These are phyloP conservation scores for Mormyrus lacerda DNA, from an alignment of 2,113 vertebrate species.

Conservation along the genomic window DNA sequence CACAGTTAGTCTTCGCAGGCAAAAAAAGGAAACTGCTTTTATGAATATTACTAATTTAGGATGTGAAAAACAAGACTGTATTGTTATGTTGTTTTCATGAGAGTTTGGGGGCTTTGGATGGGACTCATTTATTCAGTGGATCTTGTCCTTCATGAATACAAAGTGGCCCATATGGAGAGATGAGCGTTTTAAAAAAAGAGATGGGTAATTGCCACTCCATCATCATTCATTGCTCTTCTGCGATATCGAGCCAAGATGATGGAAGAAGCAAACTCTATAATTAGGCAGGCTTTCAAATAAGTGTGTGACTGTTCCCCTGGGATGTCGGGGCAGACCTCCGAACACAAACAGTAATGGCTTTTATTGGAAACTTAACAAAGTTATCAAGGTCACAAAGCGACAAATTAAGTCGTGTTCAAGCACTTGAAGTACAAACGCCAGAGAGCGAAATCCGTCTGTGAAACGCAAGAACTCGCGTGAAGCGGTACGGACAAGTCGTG, in stretches of 20 bases:
- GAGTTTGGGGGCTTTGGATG: constrained; percentile 30
- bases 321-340: constrained; percentile 17
- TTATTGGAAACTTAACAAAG: constrained; percentile 13
- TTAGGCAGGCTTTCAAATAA: constrained; percentile 38
- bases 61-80: constrained; percentile 26
- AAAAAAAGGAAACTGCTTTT: constrained; percentile 23
- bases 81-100: constrained; percentile 37
- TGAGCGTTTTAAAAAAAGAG: constrained; percentile 15
- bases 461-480: background rate
- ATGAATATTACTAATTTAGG: constrained; percentile 38
- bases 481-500: background rate
- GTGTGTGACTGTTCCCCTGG: constrained; percentile 26
- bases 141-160: constrained; percentile 45
- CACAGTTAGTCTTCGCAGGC: constrained; percentile 5
- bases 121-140: constrained; percentile 46
- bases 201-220: constrained; percentile 36
- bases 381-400: background rate
- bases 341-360: constrained; percentile 14
- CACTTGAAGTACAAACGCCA: background rate
- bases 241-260: constrained; percentile 21
- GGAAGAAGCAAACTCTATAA: constrained; percentile 33
- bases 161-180: constrained; percentile 32
- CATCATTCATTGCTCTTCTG: constrained; percentile 29
- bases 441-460: background rate
- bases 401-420: constrained; percentile 7